These are phyloP conservation scores for Drosophila phalerata DNA, from an alignment of 2,888 invertebrate species.

Conservation along the genomic window DNA sequence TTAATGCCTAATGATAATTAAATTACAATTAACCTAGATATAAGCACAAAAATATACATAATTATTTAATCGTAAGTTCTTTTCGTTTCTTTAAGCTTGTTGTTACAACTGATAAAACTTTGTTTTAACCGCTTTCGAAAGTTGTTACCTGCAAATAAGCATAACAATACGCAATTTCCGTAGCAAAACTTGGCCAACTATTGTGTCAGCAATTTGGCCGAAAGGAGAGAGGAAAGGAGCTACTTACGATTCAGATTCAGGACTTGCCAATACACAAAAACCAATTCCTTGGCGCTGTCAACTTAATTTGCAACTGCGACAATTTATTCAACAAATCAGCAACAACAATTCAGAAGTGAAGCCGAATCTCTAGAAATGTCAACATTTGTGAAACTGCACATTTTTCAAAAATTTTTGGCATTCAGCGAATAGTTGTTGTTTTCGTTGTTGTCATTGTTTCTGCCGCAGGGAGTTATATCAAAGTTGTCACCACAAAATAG, in stretches of 20 bases:
- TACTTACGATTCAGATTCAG: constrained; percentile 38
- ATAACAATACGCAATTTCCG: constrained; percentile 48
- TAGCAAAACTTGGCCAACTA: constrained; percentile 57
- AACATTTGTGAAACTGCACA: constrained; percentile 66
- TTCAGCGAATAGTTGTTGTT: constrained; percentile 41
- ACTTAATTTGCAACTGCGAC: constrained; percentile 54
- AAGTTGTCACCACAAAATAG: constrained; percentile 73
- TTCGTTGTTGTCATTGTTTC: constrained; percentile 42
- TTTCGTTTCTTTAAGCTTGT: constrained; percentile 30
- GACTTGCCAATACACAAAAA: constrained; percentile 28
- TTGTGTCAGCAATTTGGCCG: constrained; percentile 67
- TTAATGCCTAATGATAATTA: constrained; percentile 3
- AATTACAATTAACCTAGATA: constrained; percentile 29
- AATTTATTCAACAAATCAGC: constrained; percentile 21
- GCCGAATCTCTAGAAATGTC: constrained; percentile 53
- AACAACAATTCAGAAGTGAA: constrained; percentile 8
- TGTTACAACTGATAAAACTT: constrained; percentile 41
- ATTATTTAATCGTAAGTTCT: constrained; percentile 4
- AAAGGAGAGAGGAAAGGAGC: constrained; percentile 41
- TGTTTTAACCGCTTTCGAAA: constrained; percentile 14
- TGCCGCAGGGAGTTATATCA: constrained; percentile 57
- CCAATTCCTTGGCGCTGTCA: constrained; percentile 51
- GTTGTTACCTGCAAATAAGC: constrained; percentile 35
- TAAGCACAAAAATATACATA: constrained; percentile 23
- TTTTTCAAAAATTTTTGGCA: constrained; percentile 72